Percentiles rank a stretch among this genome's conserved stretches.
phyloP scores from a whole-genome alignment of 2,888 invertebrate species.

The Suillia variegata region DNA sequence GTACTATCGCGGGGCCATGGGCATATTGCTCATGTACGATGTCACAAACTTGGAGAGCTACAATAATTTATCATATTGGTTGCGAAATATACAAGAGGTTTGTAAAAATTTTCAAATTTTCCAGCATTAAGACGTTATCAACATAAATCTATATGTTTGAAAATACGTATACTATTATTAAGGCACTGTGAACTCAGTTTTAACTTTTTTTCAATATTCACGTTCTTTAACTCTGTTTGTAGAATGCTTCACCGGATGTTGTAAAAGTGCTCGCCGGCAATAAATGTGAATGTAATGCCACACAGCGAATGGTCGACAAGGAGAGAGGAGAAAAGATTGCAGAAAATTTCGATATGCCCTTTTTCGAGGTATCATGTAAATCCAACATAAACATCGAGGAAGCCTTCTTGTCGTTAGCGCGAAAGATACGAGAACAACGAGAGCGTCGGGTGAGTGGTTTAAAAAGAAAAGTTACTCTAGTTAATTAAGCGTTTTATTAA shows the following conservation, averaged over 20 bases:
- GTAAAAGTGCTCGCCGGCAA: slow-evolving; percentile 85
- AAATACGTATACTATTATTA: background rate
- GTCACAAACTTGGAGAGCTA: slow-evolving; percentile 89
- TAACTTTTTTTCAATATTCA: background rate
- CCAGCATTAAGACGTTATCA: background rate
- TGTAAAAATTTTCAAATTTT: too few relatives aligned
- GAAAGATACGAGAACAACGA: slow-evolving; percentile 81
- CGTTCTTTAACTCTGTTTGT: slow-evolving; percentile 41
- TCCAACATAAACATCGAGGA: slow-evolving; percentile 85
- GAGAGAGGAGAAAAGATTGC: slow-evolving; percentile 86
- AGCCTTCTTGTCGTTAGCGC: slow-evolving; percentile 78
- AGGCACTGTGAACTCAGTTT: background rate
- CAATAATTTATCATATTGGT: slow-evolving; percentile 88
- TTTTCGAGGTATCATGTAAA: slow-evolving; percentile 88
- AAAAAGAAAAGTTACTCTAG: background rate
- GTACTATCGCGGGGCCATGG: slow-evolving; percentile 90
- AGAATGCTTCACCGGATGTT: slow-evolving; percentile 87
- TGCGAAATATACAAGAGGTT: slow-evolving; percentile 88
- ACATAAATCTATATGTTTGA: background rate
- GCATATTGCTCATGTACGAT: slow-evolving; percentile 88
- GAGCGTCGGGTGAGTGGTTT: slow-evolving; percentile 74
- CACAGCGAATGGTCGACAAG: slow-evolving; percentile 76
- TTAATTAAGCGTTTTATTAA: background rate
- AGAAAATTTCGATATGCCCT: slow-evolving; percentile 85
- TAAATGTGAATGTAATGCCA: slow-evolving; percentile 79